Base-by-base conservation (phyloP, 1,140 invertebrate species). In the Adoxophyes honmai region DNA sequence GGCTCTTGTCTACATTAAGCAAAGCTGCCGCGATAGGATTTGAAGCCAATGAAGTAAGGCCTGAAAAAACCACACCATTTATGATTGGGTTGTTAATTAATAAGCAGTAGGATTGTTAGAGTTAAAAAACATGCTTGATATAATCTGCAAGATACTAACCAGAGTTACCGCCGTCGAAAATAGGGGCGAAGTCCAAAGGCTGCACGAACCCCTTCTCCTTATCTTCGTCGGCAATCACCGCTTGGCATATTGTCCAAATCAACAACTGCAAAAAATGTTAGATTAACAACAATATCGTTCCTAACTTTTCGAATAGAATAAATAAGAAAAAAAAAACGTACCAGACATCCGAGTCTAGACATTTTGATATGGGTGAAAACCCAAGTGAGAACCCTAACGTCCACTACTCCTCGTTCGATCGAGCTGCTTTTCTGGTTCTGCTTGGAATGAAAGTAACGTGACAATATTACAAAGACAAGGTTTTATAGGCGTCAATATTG, bases 401-500 rank as follows among this genome's bases (percentile, higher is more conserved):
- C 51, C 52, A 67, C 69, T 61, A 52, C 70, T 71, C 62, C 59
- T 77, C 57, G 59, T 62, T 55, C 35, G 56, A 48, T 60, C 16
- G 61, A 73, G 78, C 75, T 70, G 78, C 81, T 69, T 75, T 70
- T 70, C 68, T 66, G 59, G 64, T 75, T 81, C 73, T 66, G 59
- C 67, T 73, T 62, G 70, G 73, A 70, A 86, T 85, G 78, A 88
- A 88, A 88, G 85, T 88, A 88, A 81, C 82, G 83, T 79, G 71
- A 83, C 65, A 81, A 67, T 77, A 78, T 85, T 73, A 79, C 69
- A 85, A 79, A 80, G 80, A 82, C 82, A 85, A 85, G 74, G 81
- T 88, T 88, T 88, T 88, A 88, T 88, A 88, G 85, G 81, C 81
- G 80, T 81, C 68, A 85, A 73, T 81, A 81, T 88, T 88, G 85